phyloP scores from a whole-genome alignment of 2,797 vertebrate genomes.

The Mus caroli region DNA sequence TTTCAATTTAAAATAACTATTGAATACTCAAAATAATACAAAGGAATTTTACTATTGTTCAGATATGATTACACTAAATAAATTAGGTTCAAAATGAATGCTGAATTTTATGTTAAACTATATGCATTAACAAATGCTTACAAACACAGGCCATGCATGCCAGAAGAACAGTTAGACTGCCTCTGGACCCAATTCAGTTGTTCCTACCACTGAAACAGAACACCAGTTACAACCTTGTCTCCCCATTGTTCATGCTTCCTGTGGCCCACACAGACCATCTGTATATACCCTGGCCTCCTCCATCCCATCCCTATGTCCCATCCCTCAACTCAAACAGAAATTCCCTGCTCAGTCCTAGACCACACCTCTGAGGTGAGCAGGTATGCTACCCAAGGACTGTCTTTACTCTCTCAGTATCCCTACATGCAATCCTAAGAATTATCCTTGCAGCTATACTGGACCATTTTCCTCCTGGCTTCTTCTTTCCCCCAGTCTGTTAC shows the following conservation, averaged over 20 bases:
- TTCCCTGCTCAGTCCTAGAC: neutral
- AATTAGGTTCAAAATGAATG: neutral
- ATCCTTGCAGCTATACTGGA: neutral
- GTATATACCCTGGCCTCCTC: neutral
- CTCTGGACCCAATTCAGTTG: neutral
- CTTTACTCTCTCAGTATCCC: neutral
- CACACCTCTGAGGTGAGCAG: neutral
- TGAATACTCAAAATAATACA: slow-evolving; percentile 65
- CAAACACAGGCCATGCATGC: neutral
- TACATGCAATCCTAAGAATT: neutral
- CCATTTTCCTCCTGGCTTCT: neutral
- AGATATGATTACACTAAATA: neutral
- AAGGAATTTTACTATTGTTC: slow-evolving; percentile 21
- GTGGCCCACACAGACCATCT: neutral
- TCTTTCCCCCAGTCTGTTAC: neutral
- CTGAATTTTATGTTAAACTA: neutral
- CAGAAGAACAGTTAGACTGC: neutral
- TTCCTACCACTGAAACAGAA: neutral
- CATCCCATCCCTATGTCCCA: neutral
- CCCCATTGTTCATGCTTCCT: neutral
- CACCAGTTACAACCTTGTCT: too few species aligned
- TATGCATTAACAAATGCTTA: neutral
- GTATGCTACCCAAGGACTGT: neutral
- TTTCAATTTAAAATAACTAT: slow-evolving; percentile 67
- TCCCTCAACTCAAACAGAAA: neutral